Base-by-base conservation (phyloP, 1,140 invertebrate species). In the Metaphire vulgaris region DNA sequence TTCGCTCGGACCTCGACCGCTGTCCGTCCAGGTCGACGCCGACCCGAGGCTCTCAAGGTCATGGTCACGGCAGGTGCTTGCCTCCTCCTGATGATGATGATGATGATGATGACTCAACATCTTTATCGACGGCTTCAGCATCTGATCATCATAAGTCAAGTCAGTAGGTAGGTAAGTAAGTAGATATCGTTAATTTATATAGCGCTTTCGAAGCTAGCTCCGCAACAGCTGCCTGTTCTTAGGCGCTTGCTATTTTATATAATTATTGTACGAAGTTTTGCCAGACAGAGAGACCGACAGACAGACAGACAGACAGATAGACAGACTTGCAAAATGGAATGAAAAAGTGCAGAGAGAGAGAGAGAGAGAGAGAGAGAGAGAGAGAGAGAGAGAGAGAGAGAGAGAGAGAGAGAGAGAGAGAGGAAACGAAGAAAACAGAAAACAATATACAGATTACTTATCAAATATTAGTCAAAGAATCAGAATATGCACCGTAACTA, bases 1-100 rank as follows among this genome's bases (percentile, higher is more conserved):
- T 16, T 73, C 72, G 30, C 72, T 73, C 32, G 72, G 72, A 34
- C 72, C 72, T 64, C 72, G 33, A 1, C 72, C 72, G 33, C 72
- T 73, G 33, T 73, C 72, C 12, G 72, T 73, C 72, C 72, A 73
- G 6, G 72, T 73, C 21, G 72, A 73, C 32, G 31, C 72, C 26
- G 72, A 73, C 21, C 72, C 32, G 28, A 73, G 32, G 41, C 72
- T 73, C 28, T 73, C 72, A 28, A 73, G 72, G 33, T 73, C 72
- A 32, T 71, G 69, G 15, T 73, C 72, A 31, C 72, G 32, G 72
- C 28, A 41, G 69, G 26, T 56, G 41, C 41, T 56, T 21, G 41
- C 6, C 6, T 56, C 41, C 21, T 56, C 6, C 6, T 21, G 6
- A 6, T 12, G 41, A 12, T 56, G 41, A 56, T 21, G 6, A 6